These are phyloP conservation scores for Nephila pilipes DNA, from an alignment of 1,140 invertebrate species.

Conservation along the genomic window DNA sequence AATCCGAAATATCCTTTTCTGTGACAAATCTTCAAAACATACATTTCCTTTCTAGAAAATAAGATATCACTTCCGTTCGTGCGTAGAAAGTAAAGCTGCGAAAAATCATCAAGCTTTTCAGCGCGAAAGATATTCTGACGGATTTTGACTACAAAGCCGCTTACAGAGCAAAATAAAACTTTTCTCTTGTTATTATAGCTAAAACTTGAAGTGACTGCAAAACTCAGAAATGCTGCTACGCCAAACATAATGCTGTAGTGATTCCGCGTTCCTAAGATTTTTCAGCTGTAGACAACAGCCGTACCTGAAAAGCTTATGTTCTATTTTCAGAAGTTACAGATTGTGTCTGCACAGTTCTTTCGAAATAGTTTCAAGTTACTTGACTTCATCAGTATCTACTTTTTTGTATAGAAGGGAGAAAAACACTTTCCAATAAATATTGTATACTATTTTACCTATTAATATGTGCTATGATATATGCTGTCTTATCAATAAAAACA, in stretches of 20 bases:
- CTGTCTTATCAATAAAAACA: too few species aligned
- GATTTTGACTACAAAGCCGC: neutral
- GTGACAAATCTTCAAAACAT: too few species aligned
- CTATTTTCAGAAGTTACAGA: neutral
- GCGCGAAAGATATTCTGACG: neutral
- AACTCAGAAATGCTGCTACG: neutral
- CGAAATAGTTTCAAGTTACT: too few species aligned
- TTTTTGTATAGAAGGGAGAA: too few species aligned
- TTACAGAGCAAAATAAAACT: neutral
- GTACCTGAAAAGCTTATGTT: neutral
- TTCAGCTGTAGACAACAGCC: neutral
- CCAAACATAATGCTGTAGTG: neutral
- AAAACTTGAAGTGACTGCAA: neutral
- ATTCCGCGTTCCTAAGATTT: neutral
- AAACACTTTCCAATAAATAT: too few species aligned
- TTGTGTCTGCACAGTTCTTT: neutral
- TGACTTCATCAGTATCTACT: too few species aligned
- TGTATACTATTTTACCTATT: too few species aligned
- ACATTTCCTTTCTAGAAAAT: neutral
- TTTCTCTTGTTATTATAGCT: neutral
- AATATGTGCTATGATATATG: too few species aligned
- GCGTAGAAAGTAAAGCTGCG: neutral
- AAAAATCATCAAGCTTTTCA: neutral
- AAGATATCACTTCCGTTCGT: neutral
- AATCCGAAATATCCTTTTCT: too few species aligned